A percentile compares a stretch with the other conserved stretches of the same genome.
Conservation (phyloP, 2,797 vertebrate genomes). For the Chaenodraco wilsoni region DNA sequence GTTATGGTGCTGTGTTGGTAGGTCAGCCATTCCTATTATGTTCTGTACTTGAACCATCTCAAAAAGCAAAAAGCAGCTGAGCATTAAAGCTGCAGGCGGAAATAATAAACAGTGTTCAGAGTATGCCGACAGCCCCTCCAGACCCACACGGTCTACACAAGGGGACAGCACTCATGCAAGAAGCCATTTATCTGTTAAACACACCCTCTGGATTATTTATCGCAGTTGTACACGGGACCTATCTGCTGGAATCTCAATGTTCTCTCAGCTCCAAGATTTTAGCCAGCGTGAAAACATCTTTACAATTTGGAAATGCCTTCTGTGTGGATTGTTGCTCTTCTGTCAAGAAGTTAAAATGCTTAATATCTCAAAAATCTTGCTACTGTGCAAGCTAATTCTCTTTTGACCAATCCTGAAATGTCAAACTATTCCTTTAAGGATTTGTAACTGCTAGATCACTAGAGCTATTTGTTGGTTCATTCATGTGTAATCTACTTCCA, state of each 20-base stretch:
- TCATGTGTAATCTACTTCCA: not conserved
- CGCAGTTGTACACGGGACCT: constrained; percentile 63
- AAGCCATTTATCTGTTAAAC: constrained; percentile 83
- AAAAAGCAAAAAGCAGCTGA: constrained; percentile 43
- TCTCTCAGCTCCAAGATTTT: constrained; percentile 47
- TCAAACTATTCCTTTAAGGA: not conserved
- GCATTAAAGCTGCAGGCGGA: constrained; percentile 50
- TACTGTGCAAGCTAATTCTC: too few relatives aligned
- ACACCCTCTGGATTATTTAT: constrained; percentile 82
- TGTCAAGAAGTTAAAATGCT: too few relatives aligned
- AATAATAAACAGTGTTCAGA: constrained; percentile 55
- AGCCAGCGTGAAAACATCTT: too few relatives aligned
- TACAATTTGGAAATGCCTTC: too few relatives aligned
- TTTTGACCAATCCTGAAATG: not conserved
- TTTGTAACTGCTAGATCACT: not conserved
- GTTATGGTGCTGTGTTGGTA: too few relatives aligned
- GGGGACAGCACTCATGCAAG: constrained; percentile 76
- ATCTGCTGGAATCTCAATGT: constrained; percentile 70
- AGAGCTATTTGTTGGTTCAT: not conserved
- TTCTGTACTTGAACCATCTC: too few relatives aligned
- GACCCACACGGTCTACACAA: constrained; percentile 51
- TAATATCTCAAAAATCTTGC: too few relatives aligned
- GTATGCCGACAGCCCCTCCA: constrained; percentile 41
- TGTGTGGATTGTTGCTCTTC: too few relatives aligned
- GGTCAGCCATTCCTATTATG: too few relatives aligned